Percentiles rank a stretch among this genome's conserved stretches.
phyloP scores from a whole-genome alignment of 2,888 invertebrate species.

The Apamea monoglypha region DNA sequence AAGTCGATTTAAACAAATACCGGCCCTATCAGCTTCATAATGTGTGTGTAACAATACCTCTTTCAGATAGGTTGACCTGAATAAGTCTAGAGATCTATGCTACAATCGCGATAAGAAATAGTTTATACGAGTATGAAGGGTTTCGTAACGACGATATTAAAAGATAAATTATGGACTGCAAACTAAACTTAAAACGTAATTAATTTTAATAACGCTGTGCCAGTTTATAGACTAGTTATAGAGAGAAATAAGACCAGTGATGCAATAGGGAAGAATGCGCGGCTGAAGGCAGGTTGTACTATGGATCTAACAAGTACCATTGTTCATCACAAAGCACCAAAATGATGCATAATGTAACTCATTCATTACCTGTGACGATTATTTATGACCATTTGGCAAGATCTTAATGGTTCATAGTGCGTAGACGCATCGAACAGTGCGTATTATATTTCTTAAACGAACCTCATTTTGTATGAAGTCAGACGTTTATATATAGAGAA shows the following conservation, averaged over 20 bases:
- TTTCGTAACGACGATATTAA: constrained; percentile 42
- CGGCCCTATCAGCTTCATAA: constrained; percentile 52
- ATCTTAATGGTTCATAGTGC: constrained; percentile 72
- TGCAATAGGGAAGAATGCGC: constrained; percentile 8
- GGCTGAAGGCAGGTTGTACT: not conserved
- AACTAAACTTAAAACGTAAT: constrained; percentile 28
- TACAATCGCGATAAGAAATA: constrained; percentile 57
- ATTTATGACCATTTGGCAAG: constrained; percentile 73
- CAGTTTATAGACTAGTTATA: constrained; percentile 15
- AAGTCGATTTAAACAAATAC: not conserved
- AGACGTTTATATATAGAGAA: constrained; percentile 85
- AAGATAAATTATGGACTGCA: constrained; percentile 46
- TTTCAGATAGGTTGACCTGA: constrained; percentile 63
- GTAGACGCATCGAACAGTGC: constrained; percentile 71
- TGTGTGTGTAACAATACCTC: constrained; percentile 52
- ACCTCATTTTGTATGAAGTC: constrained; percentile 78
- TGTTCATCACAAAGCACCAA: constrained; percentile 47
- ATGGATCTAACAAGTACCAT: constrained; percentile 44
- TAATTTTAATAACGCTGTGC: constrained; percentile 36
- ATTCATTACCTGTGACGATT: constrained; percentile 59
- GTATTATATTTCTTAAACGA: constrained; percentile 72
- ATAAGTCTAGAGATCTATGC: constrained; percentile 57
- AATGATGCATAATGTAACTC: constrained; percentile 52
- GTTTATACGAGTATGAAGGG: constrained; percentile 45
- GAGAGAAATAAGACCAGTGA: constrained; percentile 19